phyloP scores from a whole-genome alignment of 2,888 invertebrate genomes.

The Diaphora mendica region DNA sequence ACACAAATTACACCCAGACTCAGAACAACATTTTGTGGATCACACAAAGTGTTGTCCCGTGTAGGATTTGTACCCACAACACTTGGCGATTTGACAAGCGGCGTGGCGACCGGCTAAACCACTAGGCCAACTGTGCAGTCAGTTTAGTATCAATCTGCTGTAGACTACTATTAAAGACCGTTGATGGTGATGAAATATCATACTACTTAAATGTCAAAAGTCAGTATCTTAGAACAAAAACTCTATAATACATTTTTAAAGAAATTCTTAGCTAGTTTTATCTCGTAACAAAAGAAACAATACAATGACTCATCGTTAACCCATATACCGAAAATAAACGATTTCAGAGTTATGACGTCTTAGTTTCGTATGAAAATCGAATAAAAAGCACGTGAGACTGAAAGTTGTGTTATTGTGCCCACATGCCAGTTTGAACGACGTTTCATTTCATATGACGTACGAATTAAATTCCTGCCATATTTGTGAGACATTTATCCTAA shows the following conservation, averaged over 20 bases:
- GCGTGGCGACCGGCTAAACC: too few species aligned
- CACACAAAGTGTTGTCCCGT: too few species aligned
- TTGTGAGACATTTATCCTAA: slow-evolving; percentile 6
- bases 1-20: too few species aligned
- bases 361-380: slow-evolving; percentile 46
- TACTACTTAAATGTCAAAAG: background rate
- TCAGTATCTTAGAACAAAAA: background rate
- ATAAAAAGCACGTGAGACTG: slow-evolving; percentile 62
- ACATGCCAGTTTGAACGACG: slow-evolving; percentile 43
- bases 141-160: too few species aligned
- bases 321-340: slow-evolving; percentile 44
- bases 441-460: slow-evolving; percentile 13
- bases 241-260: background rate
- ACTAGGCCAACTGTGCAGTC: too few species aligned
- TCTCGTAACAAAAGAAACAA: slow-evolving; percentile 1
- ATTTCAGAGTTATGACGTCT: slow-evolving; percentile 45
- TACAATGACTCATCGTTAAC: slow-evolving; percentile 20
- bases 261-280: background rate
- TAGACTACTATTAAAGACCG: too few species aligned
- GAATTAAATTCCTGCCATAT: slow-evolving; percentile 7
- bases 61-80: too few species aligned
- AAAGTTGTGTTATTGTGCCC: slow-evolving; percentile 46
- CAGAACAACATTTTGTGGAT: too few species aligned
- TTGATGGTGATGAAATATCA: too few species aligned
- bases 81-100: too few species aligned